Conservation (phyloP, 2,797 vertebrate genomes). For the Chloroceryle inda region DNA sequence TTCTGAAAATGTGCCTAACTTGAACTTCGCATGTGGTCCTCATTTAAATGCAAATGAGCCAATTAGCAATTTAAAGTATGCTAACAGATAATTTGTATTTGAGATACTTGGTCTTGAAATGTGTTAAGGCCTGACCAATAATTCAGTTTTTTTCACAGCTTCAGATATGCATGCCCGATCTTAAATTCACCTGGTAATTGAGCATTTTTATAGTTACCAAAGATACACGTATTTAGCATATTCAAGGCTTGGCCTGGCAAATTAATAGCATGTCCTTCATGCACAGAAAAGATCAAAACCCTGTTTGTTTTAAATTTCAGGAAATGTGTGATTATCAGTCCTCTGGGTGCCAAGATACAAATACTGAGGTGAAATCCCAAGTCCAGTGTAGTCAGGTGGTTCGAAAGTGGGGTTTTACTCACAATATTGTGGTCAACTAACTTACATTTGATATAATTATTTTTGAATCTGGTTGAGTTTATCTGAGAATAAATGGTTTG, state of each 20-base stretch:
- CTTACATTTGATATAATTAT: background rate
- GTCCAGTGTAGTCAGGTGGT: background rate
- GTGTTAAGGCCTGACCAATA: background rate
- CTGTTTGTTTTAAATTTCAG: background rate
- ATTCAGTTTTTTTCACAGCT: background rate
- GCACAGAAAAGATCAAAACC: background rate
- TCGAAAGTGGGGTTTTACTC: background rate
- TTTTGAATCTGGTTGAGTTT: background rate
- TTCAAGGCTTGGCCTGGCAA: background rate
- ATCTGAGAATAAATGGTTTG: background rate
- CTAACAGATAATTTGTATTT: slow-evolving; percentile 34
- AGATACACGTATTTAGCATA: background rate
- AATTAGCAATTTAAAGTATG: slow-evolving; percentile 61
- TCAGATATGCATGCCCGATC: background rate
- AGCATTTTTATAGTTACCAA: background rate
- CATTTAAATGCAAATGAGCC: slow-evolving; percentile 58
- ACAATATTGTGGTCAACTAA: background rate
- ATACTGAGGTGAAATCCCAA: background rate
- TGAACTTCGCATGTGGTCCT: slow-evolving; percentile 43
- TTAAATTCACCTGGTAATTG: slow-evolving; percentile 5
- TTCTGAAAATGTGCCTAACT: slow-evolving; percentile 36
- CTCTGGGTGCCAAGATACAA: background rate
- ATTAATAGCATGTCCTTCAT: background rate
- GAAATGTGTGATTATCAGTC: background rate
- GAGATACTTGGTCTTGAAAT: slow-evolving; percentile 14